A percentile compares a stretch with the other conserved stretches of the same genome.
phyloP scores from a whole-genome alignment of 2,113 vertebrate species.

The Tichodroma muraria region DNA sequence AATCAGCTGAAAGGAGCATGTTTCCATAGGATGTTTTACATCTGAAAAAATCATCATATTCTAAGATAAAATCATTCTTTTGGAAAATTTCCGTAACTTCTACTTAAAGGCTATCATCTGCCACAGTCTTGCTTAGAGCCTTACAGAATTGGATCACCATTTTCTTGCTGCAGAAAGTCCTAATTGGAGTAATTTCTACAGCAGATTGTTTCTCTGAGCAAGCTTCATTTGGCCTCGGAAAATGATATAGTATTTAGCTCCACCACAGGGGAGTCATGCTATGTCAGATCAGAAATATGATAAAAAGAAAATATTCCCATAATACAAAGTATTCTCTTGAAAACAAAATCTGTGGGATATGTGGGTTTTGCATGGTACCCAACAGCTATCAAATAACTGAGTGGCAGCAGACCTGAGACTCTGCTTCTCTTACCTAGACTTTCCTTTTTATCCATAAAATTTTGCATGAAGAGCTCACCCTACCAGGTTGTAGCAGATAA shows the following conservation, averaged over 20 bases:
- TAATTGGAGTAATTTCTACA: neutral
- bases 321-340: neutral
- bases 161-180: neutral
- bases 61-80: neutral
- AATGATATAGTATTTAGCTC: neutral
- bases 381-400: neutral
- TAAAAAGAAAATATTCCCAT: neutral
- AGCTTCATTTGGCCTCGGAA: neutral
- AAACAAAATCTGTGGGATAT: neutral
- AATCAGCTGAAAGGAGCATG: neutral
- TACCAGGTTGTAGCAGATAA: conserved; percentile 52
- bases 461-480: conserved; percentile 18
- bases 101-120: neutral
- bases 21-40: neutral
- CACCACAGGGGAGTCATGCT: neutral
- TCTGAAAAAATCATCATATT: neutral
- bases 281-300: neutral
- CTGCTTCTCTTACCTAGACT: neutral
- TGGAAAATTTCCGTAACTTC: neutral
- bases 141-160: neutral
- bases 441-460: neutral
- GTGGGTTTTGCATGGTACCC: neutral
- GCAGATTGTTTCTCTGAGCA: neutral
- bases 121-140: neutral
- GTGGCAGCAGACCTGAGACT: neutral